Evolutionary conservation across 2,888 invertebrate genomes (phyloP).

Genomic region (Baccha elongata): DNA sequence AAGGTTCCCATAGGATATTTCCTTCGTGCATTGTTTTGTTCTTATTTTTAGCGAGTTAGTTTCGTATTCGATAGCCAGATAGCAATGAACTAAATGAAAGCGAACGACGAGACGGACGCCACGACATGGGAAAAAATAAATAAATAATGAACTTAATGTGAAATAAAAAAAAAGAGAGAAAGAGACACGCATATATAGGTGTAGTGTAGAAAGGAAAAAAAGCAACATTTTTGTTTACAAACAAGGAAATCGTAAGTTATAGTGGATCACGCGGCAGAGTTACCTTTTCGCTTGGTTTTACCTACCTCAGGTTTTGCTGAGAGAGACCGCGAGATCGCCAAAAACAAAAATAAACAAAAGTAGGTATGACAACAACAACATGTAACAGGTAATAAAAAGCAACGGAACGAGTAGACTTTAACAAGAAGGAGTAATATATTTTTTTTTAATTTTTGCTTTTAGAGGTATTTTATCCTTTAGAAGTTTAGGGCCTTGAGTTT

Average conservation of each 20-base stretch:
- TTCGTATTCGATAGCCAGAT: constrained; percentile 40
- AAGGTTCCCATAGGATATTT: constrained; percentile 17
- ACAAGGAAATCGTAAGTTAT: constrained; percentile 75
- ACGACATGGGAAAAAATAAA: constrained; percentile 22
- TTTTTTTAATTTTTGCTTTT: constrained; percentile 31
- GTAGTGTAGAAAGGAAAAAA: constrained; percentile 9
- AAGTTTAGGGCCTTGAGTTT: background rate
- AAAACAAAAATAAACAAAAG: constrained; percentile 10
- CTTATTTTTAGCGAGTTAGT: background rate
- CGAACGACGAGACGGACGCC: constrained; percentile 10
- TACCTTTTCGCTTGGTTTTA: constrained; percentile 19
- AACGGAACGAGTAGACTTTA: constrained; percentile 49
- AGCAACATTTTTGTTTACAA: constrained; percentile 74
- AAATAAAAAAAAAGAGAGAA: constrained; percentile 10
- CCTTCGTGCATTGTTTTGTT: background rate
- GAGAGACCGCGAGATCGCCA: constrained; percentile 22
- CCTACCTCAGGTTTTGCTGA: constrained; percentile 35
- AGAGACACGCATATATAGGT: background rate
- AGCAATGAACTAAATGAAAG: constrained; percentile 52
- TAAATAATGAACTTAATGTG: constrained; percentile 49
- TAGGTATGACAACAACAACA: constrained; percentile 36
- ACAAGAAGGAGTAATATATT: constrained; percentile 32
- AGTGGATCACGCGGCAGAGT: constrained; percentile 60
- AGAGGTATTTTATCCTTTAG: constrained; percentile 48
- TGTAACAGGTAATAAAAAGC: constrained; percentile 62